These are phyloP conservation scores for Dendrocincla tyrannina DNA, from an alignment of 2,797 vertebrate species.

Conservation along the genomic window DNA sequence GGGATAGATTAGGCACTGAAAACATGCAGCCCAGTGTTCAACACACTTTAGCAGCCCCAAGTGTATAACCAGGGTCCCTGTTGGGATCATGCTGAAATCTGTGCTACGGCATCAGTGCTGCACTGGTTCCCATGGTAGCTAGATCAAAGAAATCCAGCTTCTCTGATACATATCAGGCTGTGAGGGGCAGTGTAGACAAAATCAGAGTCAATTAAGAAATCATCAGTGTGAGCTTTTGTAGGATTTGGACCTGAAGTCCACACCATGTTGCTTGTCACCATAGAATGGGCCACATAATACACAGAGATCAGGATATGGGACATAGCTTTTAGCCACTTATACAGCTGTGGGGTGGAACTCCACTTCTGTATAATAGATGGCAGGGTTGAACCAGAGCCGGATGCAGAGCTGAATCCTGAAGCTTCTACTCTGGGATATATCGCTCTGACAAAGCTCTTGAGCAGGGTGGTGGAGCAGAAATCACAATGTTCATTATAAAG, in stretches of 20 bases:
- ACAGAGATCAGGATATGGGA: not conserved
- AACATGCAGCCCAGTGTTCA: not conserved
- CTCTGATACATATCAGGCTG: not conserved
- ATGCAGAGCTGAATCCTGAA: not conserved
- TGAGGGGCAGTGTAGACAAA: not conserved
- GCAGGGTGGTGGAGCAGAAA: not conserved
- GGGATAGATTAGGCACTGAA: not conserved
- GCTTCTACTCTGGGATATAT: not conserved
- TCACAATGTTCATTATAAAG: not conserved
- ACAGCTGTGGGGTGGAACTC: not conserved
- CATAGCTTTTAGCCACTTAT: not conserved
- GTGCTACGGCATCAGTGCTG: not conserved
- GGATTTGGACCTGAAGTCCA: not conserved
- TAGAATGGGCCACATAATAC: not conserved
- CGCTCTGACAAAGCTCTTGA: not conserved
- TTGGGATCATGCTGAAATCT: not conserved
- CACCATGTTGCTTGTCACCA: not conserved
- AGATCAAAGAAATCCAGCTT: not conserved
- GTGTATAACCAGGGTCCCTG: not conserved
- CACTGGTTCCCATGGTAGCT: constrained; percentile 39
- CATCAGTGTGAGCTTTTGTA: not conserved
- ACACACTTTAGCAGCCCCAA: not conserved
- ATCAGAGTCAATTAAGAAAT: not conserved
- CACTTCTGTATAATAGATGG: not conserved
- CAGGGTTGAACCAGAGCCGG: not conserved